These are phyloP conservation scores for Anoplopoma fimbria DNA, from an alignment of 2,113 vertebrate species.

Conservation along the genomic window DNA sequence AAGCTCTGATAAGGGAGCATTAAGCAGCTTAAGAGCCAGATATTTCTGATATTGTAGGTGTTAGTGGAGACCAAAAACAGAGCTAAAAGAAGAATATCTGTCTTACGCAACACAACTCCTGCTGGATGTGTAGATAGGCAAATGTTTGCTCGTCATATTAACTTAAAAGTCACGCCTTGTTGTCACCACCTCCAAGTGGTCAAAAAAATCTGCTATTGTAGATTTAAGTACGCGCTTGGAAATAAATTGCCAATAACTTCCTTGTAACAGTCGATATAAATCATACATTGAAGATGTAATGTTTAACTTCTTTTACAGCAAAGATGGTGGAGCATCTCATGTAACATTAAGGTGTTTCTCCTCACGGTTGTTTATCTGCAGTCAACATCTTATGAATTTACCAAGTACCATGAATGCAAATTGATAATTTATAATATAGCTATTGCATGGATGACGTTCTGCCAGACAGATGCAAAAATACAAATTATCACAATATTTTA, in stretches of 20 bases:
- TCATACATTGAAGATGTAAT: neutral
- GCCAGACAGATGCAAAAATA: neutral
- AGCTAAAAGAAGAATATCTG: neutral
- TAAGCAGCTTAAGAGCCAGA: neutral
- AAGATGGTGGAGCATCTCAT: neutral
- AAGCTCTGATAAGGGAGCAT: neutral
- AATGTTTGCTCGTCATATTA: neutral
- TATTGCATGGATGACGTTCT: neutral
- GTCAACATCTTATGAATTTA: neutral
- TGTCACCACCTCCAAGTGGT: neutral
- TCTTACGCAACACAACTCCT: neutral
- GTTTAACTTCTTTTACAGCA: neutral
- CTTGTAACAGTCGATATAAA: neutral
- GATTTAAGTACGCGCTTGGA: neutral
- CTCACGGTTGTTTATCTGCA: neutral
- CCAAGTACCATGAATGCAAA: neutral
- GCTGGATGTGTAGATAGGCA: neutral
- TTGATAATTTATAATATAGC: neutral
- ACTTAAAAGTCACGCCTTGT: neutral
- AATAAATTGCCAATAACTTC: neutral
- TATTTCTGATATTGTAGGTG: neutral
- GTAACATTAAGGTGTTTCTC: neutral
- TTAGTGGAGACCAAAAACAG: neutral
- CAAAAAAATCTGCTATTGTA: neutral
- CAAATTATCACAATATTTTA: neutral